phyloP scores from a whole-genome alignment of 2,113 vertebrate genomes.

The Ageneiosus marmoratus region DNA sequence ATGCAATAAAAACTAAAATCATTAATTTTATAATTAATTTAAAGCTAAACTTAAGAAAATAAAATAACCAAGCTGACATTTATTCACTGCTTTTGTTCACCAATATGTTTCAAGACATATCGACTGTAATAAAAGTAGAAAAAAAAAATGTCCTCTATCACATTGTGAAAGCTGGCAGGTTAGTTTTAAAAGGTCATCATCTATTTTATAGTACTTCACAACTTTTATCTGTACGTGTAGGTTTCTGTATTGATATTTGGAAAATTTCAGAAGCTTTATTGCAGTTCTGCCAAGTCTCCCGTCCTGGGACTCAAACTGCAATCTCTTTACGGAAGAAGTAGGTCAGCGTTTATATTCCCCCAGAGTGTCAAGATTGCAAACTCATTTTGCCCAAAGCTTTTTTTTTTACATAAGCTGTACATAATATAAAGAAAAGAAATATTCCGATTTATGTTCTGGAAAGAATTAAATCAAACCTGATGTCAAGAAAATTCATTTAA shows the following conservation, averaged over 20 bases:
- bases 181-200: slow-evolving; percentile 16
- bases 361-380: slow-evolving; percentile 9
- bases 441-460: neutral
- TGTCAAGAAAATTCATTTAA: neutral
- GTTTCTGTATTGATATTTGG: neutral
- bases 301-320: slow-evolving; percentile 14
- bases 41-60: no score
- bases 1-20: no score
- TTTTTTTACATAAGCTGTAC: neutral
- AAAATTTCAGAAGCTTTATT: slow-evolving; percentile 26
- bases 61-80: neutral
- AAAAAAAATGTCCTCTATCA: neutral
- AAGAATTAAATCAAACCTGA: neutral
- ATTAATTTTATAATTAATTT: no score
- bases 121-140: neutral
- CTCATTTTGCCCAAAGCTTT: neutral
- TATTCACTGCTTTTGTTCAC: neutral
- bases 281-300: neutral
- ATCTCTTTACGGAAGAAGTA: slow-evolving; percentile 11
- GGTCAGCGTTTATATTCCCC: slow-evolving; percentile 35
- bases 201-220: slow-evolving; percentile 23
- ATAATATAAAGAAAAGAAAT: neutral
- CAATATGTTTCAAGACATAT: neutral
- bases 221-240: slow-evolving; percentile 16
- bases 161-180: neutral